Base-by-base conservation (phyloP, 2,888 invertebrate genomes). In the Dusona sp. region DNA sequence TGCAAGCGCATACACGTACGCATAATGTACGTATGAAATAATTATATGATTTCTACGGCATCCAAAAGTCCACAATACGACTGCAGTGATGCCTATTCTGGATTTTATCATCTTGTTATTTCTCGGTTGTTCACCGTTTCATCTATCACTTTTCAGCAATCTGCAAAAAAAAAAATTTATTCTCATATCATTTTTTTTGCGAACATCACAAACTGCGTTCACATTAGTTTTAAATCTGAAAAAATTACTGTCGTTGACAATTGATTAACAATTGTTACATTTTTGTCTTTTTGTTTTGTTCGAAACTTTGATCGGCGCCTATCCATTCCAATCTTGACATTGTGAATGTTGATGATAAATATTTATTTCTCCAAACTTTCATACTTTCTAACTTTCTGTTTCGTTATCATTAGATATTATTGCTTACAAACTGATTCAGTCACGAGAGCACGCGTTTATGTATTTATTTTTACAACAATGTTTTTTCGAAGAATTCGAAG, bases 41-140 rank as follows among this genome's bases (percentile, higher is more conserved):
- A 57, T 57, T 61, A 3, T 61, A 88, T 90, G 86, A 89, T 90
- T 88, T 88, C 85, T 90, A 91, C 89, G 94, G 94, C 94, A 94
- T 94, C 94, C 94, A 94, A 94, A 94, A 94, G 94, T 94, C 94
- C 94, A 94, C 94, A 94, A 94, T 94, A 94, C 94, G 94, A 94
- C 94, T 94, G 94, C 94, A 94, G 94, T 92, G 94, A 94, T 94
- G 94, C 94, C 94, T 94, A 93, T 94, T 94, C 94, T 94, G 94
- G 94, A 94, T 94, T 92, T 93, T 92, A 92, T 88, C 88, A 88
- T 88, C 84, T 79, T 70, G 83, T 86, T 84, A 82, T 83, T 73
- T 73, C 73, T 85, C 81, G 67, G 82, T 83, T 79, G 36, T 51
- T 68, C 38, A 70, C 19, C 29, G 38, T 77, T 45, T 83, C 45